These are phyloP conservation scores for Eristalis pertinax DNA, from an alignment of 2,888 invertebrate species.

Conservation along the genomic window DNA sequence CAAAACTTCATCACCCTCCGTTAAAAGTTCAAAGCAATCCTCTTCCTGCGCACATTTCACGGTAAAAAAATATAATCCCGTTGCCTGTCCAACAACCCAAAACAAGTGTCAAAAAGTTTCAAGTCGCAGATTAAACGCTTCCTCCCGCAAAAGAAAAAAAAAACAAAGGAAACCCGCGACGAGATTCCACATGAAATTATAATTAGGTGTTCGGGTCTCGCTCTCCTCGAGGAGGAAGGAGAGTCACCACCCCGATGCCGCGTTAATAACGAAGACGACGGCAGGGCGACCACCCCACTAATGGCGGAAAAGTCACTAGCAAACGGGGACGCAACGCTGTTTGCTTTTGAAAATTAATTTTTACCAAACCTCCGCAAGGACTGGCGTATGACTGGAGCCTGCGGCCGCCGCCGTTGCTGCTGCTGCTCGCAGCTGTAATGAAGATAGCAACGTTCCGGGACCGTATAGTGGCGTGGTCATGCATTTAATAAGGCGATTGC, in stretches of 20 bases:
- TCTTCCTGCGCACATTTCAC: not conserved
- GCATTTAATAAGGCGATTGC: constrained; percentile 50
- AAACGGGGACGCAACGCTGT: not conserved
- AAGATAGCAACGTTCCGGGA: not conserved
- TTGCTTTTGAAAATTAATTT: not conserved
- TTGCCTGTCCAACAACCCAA: not conserved
- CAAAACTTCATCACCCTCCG: not conserved
- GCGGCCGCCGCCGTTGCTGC: not conserved
- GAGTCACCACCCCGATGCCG: not conserved
- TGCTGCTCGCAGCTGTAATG: not conserved
- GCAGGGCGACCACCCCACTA: not conserved
- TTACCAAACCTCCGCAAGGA: not conserved
- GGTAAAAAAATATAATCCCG: not conserved
- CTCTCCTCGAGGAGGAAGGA: not conserved
- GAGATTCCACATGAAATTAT: not conserved
- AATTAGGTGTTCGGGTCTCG: not conserved
- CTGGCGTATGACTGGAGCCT: not conserved
- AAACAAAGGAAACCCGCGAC: not conserved
- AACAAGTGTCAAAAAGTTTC: not conserved
- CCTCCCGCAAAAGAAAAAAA: not conserved
- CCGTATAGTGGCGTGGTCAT: constrained; percentile 30
- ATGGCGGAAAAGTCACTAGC: not conserved
- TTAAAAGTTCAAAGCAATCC: not conserved
- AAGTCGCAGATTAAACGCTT: not conserved
- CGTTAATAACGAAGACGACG: not conserved